Percentiles rank a stretch among this genome's conserved stretches.
These are phyloP conservation scores for Borostomias antarcticus DNA, from an alignment of 2,797 vertebrate genomes.

Conservation along the genomic window DNA sequence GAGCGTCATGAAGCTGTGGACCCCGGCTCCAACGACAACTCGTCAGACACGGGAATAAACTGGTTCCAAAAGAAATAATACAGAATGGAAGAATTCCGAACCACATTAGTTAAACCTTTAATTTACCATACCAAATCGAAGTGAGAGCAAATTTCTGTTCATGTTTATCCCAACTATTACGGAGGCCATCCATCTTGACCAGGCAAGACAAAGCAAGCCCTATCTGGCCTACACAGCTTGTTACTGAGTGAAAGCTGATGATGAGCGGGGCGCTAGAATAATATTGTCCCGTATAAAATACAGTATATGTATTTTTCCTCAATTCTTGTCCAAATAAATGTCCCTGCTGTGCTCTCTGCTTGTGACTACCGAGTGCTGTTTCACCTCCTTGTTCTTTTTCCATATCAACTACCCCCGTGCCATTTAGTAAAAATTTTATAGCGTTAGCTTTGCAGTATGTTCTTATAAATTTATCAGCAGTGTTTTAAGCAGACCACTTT, in stretches of 20 bases:
- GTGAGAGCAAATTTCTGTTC: slow-evolving; percentile 7
- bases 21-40: too few species aligned
- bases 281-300: slow-evolving; percentile 42
- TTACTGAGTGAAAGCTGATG: slow-evolving; percentile 36
- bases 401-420: slow-evolving; percentile 52
- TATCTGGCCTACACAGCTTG: slow-evolving; percentile 23
- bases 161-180: slow-evolving; percentile 39
- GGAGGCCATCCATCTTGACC: slow-evolving; percentile 47
- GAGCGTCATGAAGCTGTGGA: too few species aligned
- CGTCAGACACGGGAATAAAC: too few species aligned
- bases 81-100: too few species aligned
- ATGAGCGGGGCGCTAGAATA: slow-evolving; percentile 44
- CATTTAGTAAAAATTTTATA: slow-evolving; percentile 70
- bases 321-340: slow-evolving; percentile 57
- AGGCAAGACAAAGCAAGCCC: slow-evolving; percentile 37
- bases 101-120: slow-evolving; percentile 6
- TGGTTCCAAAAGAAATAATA: too few species aligned
- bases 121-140: slow-evolving; percentile 24
- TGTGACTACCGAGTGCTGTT: slow-evolving; percentile 24
- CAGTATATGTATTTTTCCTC: slow-evolving; percentile 27
- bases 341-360: slow-evolving; percentile 31
- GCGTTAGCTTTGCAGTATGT: slow-evolving; percentile 73
- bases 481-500: slow-evolving; percentile 60
- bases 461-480: slow-evolving; percentile 81
- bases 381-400: slow-evolving; percentile 24